phyloP scores from a whole-genome alignment of 2,113 vertebrate species.

The Clupea harengus region DNA sequence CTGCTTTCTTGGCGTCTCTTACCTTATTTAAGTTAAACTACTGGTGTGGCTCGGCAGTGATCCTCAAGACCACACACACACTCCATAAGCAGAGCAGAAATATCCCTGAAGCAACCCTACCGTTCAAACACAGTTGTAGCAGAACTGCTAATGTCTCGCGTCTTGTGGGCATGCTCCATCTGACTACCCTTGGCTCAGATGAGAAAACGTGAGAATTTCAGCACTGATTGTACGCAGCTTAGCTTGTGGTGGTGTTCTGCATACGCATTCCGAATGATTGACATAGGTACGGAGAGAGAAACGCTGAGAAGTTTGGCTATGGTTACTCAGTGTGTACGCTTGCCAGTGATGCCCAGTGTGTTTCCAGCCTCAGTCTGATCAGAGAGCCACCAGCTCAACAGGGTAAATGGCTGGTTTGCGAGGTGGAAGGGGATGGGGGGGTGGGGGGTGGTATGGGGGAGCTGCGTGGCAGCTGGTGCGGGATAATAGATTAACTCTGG shows the following conservation, averaged over 20 bases:
- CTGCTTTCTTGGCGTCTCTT: no score
- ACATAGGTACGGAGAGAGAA: no score
- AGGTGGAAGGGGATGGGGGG: neutral
- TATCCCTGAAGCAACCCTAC: neutral
- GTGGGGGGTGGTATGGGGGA: neutral
- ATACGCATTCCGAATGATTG: no score
- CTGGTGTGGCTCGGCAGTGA: no score
- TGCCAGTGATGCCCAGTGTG: neutral
- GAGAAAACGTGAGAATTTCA: no score
- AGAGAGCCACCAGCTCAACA: conserved; percentile 17
- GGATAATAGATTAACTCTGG: conserved; percentile 72
- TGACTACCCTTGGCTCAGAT: neutral
- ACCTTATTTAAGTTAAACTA: no score
- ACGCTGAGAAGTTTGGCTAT: no score
- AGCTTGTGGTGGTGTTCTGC: no score
- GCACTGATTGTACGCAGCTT: no score
- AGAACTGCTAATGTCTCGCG: neutral
- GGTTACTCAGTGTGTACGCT: neutral
- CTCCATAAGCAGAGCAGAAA: neutral
- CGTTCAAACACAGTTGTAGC: neutral
- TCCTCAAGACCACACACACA: neutral
- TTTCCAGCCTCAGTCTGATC: neutral
- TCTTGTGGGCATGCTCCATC: neutral
- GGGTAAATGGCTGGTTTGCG: neutral
- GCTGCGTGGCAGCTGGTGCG: conserved; percentile 68